A percentile compares a stretch with the other conserved stretches of the same genome.
Conservation (phyloP, 2,797 vertebrate genomes). For the Epinephelus awoara region DNA sequence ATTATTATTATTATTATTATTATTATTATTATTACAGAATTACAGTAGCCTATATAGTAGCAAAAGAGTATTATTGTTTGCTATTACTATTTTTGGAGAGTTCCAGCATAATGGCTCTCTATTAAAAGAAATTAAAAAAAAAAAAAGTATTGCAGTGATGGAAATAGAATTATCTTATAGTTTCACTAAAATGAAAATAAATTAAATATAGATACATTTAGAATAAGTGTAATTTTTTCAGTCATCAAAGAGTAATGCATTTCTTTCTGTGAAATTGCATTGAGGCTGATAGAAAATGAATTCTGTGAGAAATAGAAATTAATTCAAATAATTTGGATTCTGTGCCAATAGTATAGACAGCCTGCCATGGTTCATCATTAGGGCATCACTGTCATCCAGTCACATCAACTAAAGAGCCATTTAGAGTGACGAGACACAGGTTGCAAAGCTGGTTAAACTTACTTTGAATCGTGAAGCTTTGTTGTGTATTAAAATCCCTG, state of each 20-base stretch:
- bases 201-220: background rate
- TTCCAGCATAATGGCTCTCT: background rate
- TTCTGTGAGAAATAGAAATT: slow-evolving; percentile 26
- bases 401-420: slow-evolving; percentile 91
- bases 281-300: background rate
- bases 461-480: slow-evolving; percentile 77
- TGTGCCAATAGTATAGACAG: slow-evolving; percentile 43
- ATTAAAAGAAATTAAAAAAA: background rate
- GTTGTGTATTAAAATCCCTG: slow-evolving; percentile 72
- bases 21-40: too few relatives aligned
- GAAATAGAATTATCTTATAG: background rate
- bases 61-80: background rate
- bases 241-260: background rate
- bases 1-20: too few relatives aligned
- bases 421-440: slow-evolving; percentile 89
- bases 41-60: background rate
- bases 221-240: background rate
- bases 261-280: background rate
- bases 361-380: slow-evolving; percentile 86
- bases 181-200: background rate
- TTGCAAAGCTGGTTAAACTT: slow-evolving; percentile 90
- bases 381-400: slow-evolving; percentile 86
- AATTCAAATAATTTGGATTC: slow-evolving; percentile 35
- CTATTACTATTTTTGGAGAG: background rate
- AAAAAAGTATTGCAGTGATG: background rate